Base-by-base conservation (phyloP, 35 echinoderm and acorn worm species). In the Amphiura filiformis region DNA sequence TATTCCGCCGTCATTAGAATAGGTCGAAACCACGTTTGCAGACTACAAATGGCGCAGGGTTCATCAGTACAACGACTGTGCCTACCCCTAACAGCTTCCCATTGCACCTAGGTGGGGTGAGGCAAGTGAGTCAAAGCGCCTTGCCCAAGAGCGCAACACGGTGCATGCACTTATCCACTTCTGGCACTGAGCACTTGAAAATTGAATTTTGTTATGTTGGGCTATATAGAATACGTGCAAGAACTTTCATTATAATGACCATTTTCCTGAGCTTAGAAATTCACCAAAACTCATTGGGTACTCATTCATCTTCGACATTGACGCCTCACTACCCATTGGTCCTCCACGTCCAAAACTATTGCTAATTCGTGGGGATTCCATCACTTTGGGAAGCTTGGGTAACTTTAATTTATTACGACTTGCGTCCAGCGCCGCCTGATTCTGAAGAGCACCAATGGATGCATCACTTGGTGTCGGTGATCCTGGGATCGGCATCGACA, bases 231-330 rank as follows among this genome's bases (percentile, higher is more conserved):
- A n/a, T n/a, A n/a, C n/a, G n/a, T n/a, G n/a, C n/a, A n/a, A n/a
- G n/a, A n/a, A 47, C 41, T 9, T 47, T 4, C 41, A 47, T 70
- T 30, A 70, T n/a, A n/a, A 11, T 13, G 61, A 70, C 61, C 61
- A 70, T 70, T 70, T 70, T n/a, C 61, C 61, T 26, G 61, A 70
- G 61, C 61, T 70, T 70, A 70, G 28, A 70, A 15, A 70, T 70
- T 70, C 61, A 2, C 61, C 61, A 70, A 70, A 70, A 30, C 61
- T 70, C 61, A 70, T 70, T 70, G 61, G 61, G 26, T 70, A 15
- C 2, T 70, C 9, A n/a, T 2, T 70, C 7, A n/a, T 30, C 15
- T 70, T 70, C 7, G 61, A 70, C 7, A 70, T 70, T 26, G 61
- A 70, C 9, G 61, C 1, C 4, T 70, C 61, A n/a, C n/a, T n/a